Conservation (phyloP, 1,140 invertebrate genomes). For the Agrypnia vestita region DNA sequence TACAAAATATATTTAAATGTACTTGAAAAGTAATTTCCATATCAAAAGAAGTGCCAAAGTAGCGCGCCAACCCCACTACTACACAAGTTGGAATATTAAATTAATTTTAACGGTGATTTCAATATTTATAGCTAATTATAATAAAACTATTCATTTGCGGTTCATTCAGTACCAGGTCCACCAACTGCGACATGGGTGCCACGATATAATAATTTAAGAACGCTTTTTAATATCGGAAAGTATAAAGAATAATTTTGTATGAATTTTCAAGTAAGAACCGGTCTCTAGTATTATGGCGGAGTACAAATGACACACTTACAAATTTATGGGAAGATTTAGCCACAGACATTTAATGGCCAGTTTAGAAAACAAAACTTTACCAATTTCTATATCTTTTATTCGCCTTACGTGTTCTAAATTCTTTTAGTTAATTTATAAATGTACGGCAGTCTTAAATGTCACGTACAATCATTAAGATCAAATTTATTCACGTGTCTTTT, state of each 20-base stretch:
- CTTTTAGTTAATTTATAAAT: conserved; percentile 17
- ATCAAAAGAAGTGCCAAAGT: too few species aligned
- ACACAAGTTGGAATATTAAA: too few species aligned
- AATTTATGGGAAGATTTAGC: conserved; percentile 50
- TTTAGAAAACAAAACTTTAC: conserved; percentile 21
- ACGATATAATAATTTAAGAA: too few species aligned
- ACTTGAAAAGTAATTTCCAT: too few species aligned
- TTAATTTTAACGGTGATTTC: too few species aligned
- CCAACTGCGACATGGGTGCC: too few species aligned
- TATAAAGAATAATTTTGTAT: conserved; percentile 12
- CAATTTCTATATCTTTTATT: conserved; percentile 14
- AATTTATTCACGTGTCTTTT: conserved; percentile 65
- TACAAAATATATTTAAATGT: too few species aligned
- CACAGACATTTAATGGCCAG: conserved; percentile 33
- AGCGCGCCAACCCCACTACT: too few species aligned
- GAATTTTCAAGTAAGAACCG: conserved; percentile 21
- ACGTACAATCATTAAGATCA: conserved; percentile 63
- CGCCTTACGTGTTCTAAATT: conserved; percentile 18
- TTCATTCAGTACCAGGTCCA: too few species aligned
- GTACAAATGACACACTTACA: conserved; percentile 45
- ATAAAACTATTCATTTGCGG: too few species aligned
- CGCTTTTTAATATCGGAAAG: too few species aligned
- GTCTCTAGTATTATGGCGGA: conserved; percentile 6
- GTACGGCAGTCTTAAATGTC: conserved; percentile 37
- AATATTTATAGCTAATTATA: too few species aligned